Base-by-base conservation (phyloP, 2,797 vertebrate genomes). In the Iguana delicatissima region DNA sequence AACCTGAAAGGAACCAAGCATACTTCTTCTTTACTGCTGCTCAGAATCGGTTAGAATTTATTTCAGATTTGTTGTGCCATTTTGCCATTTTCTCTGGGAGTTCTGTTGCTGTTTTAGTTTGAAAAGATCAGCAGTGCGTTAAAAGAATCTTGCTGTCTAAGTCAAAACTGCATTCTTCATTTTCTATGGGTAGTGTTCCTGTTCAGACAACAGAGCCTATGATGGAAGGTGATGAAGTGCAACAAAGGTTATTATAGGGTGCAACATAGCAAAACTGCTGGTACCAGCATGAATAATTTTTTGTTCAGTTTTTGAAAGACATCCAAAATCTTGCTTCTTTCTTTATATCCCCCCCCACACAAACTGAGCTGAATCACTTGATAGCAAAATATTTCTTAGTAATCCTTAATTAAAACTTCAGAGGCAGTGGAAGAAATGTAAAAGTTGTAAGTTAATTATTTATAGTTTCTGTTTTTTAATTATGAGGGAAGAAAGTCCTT, bases 371-470 rank as follows among this genome's bases (percentile, higher is more conserved):
- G 89, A 94, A 88, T 94, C 80, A 91, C 52, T 79, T 90, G 86
- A 86, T 90, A 92, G 82, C 89, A 76, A 86, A 72, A 82, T 92
- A 93, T 79, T 72, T 94, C 92, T 96, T 95, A 91, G 91, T 18
- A 80, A 87, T 91, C 69, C 89, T 96, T 95, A 87, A 93, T 96
- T 92, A 86, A 85, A 95, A 95, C 91, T 94, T 81, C 85, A 64
- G 93, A 93, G 29, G 83, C 46, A 1, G 86, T 89, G 88, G 87
- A 0, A 0, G 42, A 89, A 92, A 89, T 95, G 93, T 1, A 42
- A 26, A 93, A 94, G 93, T 95, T 87, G 90, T 24, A 22, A 35
- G 5, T 87, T 24, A 88, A 86, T 94, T 93, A 91, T 91, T 91
- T 93, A 76, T 90, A 22, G 64, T 26, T 79, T 73, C 85, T 50